Evolutionary conservation across 1,140 invertebrate species (phyloP).

Genomic region (Drosophila willistoni): DNA sequence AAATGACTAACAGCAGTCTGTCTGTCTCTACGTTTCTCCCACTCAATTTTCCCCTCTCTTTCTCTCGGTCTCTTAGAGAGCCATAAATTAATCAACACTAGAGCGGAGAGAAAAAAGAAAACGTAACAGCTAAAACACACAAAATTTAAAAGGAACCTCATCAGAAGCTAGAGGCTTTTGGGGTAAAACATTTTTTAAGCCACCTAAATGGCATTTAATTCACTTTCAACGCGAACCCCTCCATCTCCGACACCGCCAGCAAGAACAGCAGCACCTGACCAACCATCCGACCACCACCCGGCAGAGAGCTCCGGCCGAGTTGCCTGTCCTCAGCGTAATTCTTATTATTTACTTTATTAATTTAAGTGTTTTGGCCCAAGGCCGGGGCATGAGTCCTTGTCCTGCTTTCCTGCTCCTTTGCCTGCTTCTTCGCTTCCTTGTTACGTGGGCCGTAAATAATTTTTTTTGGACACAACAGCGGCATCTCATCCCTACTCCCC

Average conservation of each 20-base stretch:
- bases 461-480: slow-evolving; percentile 41
- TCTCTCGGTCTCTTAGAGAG: not conserved
- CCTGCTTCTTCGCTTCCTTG: slow-evolving; percentile 15
- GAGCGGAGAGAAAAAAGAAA: slow-evolving; percentile 11
- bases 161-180: slow-evolving; percentile 27
- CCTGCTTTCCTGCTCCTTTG: not conserved
- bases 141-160: slow-evolving; percentile 18
- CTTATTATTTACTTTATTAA: slow-evolving; percentile 82
- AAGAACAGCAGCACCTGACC: slow-evolving; percentile 33
- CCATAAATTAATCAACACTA: slow-evolving; percentile 75
- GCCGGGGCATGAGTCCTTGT: slow-evolving; percentile 19
- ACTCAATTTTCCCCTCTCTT: not conserved
- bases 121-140: slow-evolving; percentile 9
- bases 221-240: slow-evolving; percentile 62
- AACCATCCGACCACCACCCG: not conserved
- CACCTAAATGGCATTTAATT: slow-evolving; percentile 75
- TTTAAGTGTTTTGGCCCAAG: slow-evolving; percentile 76
- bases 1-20: slow-evolving; percentile 43
- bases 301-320: not conserved
- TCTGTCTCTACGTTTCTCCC: slow-evolving; percentile 11
- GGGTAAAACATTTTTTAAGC: slow-evolving; percentile 55
- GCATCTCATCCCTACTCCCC: not conserved
- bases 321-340: slow-evolving; percentile 52
- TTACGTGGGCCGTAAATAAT: slow-evolving; percentile 53
- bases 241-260: not conserved